Percentiles rank a stretch among this genome's conserved stretches.
These are phyloP conservation scores for Adelognathus sp. DNA, from an alignment of 2,888 invertebrate genomes.

Conservation along the genomic window DNA sequence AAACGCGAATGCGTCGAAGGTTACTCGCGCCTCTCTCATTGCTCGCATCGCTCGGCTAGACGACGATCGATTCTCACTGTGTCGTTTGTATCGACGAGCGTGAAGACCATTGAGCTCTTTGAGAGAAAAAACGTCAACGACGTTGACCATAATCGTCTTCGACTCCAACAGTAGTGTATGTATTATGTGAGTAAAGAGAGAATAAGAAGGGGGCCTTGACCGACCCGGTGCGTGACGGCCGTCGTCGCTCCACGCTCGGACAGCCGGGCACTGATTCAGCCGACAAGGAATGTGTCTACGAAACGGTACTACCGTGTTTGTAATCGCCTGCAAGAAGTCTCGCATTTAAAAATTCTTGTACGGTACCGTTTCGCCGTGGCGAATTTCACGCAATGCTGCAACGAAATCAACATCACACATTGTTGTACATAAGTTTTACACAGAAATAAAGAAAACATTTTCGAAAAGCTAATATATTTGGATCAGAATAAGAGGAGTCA, in stretches of 20 bases:
- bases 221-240: conserved; percentile 71
- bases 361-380: too few relatives aligned
- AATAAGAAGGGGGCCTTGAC: conserved; percentile 70
- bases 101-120: not conserved
- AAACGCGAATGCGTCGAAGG: conserved; percentile 29
- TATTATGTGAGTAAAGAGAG: conserved; percentile 47
- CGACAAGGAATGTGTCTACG: conserved; percentile 70
- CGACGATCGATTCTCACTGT: not conserved
- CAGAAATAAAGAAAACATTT: too few relatives aligned
- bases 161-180: too few relatives aligned
- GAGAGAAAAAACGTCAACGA: not conserved
- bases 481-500: too few relatives aligned
- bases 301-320: conserved; percentile 53
- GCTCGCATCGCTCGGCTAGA: not conserved
- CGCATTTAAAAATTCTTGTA: conserved; percentile 12
- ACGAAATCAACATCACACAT: too few relatives aligned
- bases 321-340: conserved; percentile 17
- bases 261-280: conserved; percentile 72
- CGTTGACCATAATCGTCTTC: too few relatives aligned
- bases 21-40: conserved; percentile 2
- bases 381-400: too few relatives aligned
- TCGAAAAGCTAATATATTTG: too few relatives aligned
- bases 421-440: too few relatives aligned
- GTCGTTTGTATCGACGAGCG: not conserved
- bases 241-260: conserved; percentile 64